Evolutionary conservation across 2,797 vertebrate species (phyloP).

Genomic region (Bovichtus variegatus): DNA sequence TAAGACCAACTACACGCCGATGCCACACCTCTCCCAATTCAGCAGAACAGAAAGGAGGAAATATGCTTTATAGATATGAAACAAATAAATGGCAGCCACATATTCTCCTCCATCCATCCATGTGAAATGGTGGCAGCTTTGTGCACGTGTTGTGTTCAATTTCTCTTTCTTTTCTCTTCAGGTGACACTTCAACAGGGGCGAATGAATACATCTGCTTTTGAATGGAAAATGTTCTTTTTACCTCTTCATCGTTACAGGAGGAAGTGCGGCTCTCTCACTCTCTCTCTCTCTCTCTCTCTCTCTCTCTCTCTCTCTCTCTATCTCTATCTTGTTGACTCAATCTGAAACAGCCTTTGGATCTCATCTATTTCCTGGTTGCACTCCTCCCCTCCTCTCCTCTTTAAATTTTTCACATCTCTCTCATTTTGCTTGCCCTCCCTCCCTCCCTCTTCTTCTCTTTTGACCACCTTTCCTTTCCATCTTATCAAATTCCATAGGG

Average conservation of each 20-base stretch:
- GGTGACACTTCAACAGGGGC: constrained; percentile 6
- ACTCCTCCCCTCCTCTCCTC: constrained; percentile 34
- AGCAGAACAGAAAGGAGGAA: constrained; percentile 4
- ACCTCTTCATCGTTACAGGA: constrained; percentile 38
- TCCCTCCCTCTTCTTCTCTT: constrained; percentile 42
- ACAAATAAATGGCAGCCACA: background rate
- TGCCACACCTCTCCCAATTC: constrained; percentile 14
- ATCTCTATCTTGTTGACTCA: constrained; percentile 69
- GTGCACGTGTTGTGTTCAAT: background rate
- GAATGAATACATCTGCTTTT: constrained; percentile 5
- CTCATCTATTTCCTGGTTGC: constrained; percentile 70
- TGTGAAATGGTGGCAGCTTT: background rate
- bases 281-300: no score
- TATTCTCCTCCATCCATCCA: background rate
- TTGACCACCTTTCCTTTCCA: constrained; percentile 68
- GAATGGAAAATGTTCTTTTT: constrained; percentile 12
- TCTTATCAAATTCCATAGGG: constrained; percentile 78
- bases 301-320: no score
- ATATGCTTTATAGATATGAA: background rate
- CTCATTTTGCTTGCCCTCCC: constrained; percentile 27
- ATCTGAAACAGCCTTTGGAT: constrained; percentile 74
- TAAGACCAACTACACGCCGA: constrained; percentile 55
- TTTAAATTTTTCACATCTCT: constrained; percentile 49
- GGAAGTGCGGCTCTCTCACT: constrained; percentile 48
- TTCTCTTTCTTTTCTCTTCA: constrained; percentile 2